Percentiles rank a stretch among this genome's conserved stretches.
These are phyloP conservation scores for Xestia xanthographa DNA, from an alignment of 2,888 invertebrate genomes.

Conservation along the genomic window DNA sequence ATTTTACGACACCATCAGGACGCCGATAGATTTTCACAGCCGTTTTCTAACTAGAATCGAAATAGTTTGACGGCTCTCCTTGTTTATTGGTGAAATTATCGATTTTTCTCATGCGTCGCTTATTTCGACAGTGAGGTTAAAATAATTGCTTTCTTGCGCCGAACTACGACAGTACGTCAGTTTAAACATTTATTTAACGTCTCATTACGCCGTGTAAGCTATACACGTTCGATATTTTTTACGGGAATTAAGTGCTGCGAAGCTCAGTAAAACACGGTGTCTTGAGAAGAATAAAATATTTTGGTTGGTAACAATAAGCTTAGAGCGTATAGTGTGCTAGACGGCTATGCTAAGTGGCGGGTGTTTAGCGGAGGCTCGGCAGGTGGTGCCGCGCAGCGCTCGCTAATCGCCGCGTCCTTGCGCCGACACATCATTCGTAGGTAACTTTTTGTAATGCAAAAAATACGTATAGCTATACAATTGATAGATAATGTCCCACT, in stretches of 20 bases:
- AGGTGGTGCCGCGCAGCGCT: conserved; percentile 65
- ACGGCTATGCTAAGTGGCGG: conserved; percentile 64
- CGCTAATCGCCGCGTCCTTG: conserved; percentile 77
- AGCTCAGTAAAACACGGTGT: not conserved
- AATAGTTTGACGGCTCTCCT: conserved; percentile 51
- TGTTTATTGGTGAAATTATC: conserved; percentile 83
- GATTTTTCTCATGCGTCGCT: conserved; percentile 85
- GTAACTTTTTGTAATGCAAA: conserved; percentile 58
- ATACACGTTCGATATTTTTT: not conserved
- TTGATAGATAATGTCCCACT: conserved; percentile 36
- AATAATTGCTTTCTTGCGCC: conserved; percentile 46
- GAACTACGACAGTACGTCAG: conserved; percentile 6
- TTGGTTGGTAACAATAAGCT: conserved; percentile 2
- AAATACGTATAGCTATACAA: conserved; percentile 36
- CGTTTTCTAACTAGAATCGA: conserved; percentile 69
- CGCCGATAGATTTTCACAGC: conserved; percentile 1
- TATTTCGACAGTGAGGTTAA: conserved; percentile 64
- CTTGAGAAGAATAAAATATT: not conserved
- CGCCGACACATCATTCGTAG: conserved; percentile 28
- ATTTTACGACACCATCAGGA: conserved; percentile 29
- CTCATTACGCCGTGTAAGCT: not conserved
- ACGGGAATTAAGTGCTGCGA: not conserved
- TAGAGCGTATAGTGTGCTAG: conserved; percentile 1
- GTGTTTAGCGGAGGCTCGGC: conserved; percentile 69
- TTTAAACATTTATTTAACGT: not conserved